Percentiles rank a stretch among this genome's conserved stretches.
Conservation (phyloP, 2,113 vertebrate genomes). For the Monarcha castaneiventris region DNA sequence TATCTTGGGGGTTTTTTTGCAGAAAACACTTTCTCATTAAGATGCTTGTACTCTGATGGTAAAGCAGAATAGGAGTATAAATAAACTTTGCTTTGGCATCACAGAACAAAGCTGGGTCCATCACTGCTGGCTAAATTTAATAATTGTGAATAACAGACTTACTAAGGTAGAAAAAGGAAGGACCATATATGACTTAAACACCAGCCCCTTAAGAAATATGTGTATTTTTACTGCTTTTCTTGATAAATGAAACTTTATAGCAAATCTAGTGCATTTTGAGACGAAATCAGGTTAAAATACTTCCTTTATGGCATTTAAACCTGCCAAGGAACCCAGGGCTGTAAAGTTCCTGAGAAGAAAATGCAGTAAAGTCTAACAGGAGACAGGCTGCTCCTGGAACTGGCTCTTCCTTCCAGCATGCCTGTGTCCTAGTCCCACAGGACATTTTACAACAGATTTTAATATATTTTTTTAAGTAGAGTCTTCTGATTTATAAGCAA, state of each 20-base stretch:
- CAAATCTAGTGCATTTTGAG: background rate
- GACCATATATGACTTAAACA: background rate
- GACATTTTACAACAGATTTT: background rate
- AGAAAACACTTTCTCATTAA: background rate
- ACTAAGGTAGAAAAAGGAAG: background rate
- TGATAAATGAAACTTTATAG: background rate
- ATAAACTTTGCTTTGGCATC: background rate
- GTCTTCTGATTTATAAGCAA: background rate
- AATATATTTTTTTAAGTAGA: background rate
- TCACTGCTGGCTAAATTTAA: background rate
- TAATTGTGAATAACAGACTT: background rate
- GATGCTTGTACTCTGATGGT: background rate
- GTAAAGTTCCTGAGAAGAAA: background rate
- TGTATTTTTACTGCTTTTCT: background rate
- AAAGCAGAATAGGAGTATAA: background rate
- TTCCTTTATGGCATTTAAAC: background rate
- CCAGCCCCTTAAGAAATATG: accelerated
- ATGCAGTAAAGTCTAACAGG: background rate
- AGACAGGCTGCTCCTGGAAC: background rate
- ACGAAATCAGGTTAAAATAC: background rate
- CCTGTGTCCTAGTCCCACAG: no score
- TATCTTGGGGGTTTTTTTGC: background rate
- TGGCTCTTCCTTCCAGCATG: background rate
- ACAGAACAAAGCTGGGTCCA: background rate
- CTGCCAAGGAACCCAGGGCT: background rate